Evolutionary conservation across 1,140 invertebrate genomes (phyloP), one percentile per base, ranked within the genome.

Genomic region (Zaprionus camerounensis): DNA sequence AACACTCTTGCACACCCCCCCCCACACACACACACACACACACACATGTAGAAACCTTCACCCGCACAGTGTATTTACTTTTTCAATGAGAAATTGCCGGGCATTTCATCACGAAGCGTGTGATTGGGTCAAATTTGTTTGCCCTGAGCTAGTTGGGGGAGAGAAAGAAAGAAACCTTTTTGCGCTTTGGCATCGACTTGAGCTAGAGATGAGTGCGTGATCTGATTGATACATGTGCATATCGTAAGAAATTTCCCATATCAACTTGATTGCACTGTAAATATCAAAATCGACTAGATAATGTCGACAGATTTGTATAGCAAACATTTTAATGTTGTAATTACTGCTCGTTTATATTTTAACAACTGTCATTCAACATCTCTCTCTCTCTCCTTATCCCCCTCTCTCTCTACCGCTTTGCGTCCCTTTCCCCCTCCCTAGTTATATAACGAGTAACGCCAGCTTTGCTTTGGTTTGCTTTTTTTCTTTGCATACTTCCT

Each of bases 71-170:
- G 72, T 83, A 83, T 83, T 83, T 83, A 83, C 81, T 83, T 83
- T 80, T 66, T 72, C 81, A 80, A 80, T 83, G 81, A 83, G 73
- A 83, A 83, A 83, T 83, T 53, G 68, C 61, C n/a, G 72, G 74
- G 77, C 81, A 84, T 84, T 84, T 84, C 77, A 83, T 83, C 81
- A 83, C 78, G 64, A 58, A 80, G 78, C 76, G 80, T 72, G 73
- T 67, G 58, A 83, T 74, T 83, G 76, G 76, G 57, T 59, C 56
- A 59, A 67, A 67, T 67, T 67, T 67, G 65, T 67, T 67, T 67
- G 65, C 41, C 41, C 51, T 13, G 53, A 36, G 31, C 36, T 24
- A 58, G 24, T 28, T 20, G 7, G 9, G 17, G n/a, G 3, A 56
- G 56, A 28, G 4, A 36, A 44, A 34, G 36, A 28, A 22, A 44